Evolutionary conservation across 2,113 vertebrate species (phyloP), one percentile per base, ranked within the genome.

Genomic region (Speoplatyrhinus poulsoni): DNA sequence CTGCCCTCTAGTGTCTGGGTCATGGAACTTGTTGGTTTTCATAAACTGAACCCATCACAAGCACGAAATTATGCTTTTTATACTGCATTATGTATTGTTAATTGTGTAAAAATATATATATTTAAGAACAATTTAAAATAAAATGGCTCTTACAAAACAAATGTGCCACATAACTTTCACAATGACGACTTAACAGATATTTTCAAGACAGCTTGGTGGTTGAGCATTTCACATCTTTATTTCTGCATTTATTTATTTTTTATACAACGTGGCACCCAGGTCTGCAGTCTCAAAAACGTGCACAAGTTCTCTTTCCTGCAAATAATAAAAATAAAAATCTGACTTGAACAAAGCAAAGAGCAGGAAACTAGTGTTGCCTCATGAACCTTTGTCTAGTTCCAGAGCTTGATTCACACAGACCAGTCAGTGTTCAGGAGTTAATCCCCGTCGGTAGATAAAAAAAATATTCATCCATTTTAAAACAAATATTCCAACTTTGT

Each of bases 231-330:
- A 92, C 88, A 89, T 91, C 86, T 90, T 92, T 93, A 91, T 90
- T 92, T 87, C 67, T 79, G 83, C 79, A 75, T 78, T 82, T 84
- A 75, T 79, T 82, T 88, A 85, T 84, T 92, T 89, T 85, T 92
- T 86, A 79, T 90, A 91, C 91, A 93, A 90, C 87, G 91, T 91
- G 91, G 92, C 91, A 94, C 90, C 88, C 90, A 92, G 88, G 83
- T 92, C 91, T 92, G 92, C 91, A 92, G 90, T 92, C 87, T 92
- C 89, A 91, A 89, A 91, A 92, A 92, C 87, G 90, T 93, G 93
- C 91, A 93, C 89, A 93, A 82, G 81, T 81, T 75, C 80, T 85
- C 80, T 88, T 85, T 89, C 89, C 86, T 89, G 90, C 85, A 91
- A 91, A 91, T 88, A 88, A 91, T 89, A 87, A 90, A 90, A 86